Evolutionary conservation across 2,888 invertebrate species (phyloP), one percentile per base, ranked within the genome.

Genomic region (Trichogramma evanescens): DNA sequence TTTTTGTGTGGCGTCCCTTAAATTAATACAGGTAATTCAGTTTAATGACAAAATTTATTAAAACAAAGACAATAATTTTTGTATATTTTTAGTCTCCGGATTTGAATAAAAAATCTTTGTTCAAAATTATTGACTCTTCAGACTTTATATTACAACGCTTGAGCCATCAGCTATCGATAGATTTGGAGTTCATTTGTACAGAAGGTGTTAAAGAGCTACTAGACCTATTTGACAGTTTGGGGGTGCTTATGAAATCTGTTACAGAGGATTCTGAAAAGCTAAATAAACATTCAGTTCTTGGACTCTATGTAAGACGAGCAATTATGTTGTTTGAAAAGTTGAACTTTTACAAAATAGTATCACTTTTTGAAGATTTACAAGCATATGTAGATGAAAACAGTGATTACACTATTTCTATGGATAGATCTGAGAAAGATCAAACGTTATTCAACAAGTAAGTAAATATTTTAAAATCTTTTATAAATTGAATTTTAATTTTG

Each of bases 301-400:
- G 94, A 42, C 81, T 92, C 66, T 95, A 91, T 77, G 82, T 95
- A 64, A 82, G 94, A 64, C 82, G 93, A 71, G 87, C 93, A 74
- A 84, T 89, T 66, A 81, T 94, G 1, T 86, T 89, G 65, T 86
- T 94, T 72, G 91, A 93, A 70, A 90, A 89, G 74, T 80, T 94
- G 66, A 85, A 89, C 10, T 95, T 95, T 79, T 87, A 89, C 45
- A 90, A 92, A 81, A 86, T 92, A 62, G 88, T 89, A 52, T 81
- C 84, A 45, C 81, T 93, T 40, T 89, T 87, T 72, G 84, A 86
- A 68, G 84, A 87, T 65, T 89, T 88, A 72, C 84, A 66, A 55
- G 9, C 46, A 4, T 68, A 66, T 51, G 49, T 62, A 2, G 61
- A 56, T 10, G 54, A 59, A 43, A 41, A 53, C n/a, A 13, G 57